Evolutionary conservation across 2,113 vertebrate species (phyloP).

Genomic region (Sorex fumeus): DNA sequence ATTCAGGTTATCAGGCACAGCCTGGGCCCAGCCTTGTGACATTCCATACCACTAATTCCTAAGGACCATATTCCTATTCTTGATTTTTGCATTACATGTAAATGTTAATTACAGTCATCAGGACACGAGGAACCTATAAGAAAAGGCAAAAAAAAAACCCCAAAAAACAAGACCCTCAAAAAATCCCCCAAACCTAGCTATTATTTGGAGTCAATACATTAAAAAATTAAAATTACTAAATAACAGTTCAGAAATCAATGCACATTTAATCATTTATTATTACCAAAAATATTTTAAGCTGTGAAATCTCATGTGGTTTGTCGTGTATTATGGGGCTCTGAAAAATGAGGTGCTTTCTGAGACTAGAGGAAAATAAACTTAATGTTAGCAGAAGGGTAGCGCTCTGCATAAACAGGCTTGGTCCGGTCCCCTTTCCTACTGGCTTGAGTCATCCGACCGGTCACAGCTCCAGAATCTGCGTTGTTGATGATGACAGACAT

Average conservation of each 20-base stretch:
- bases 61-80: no score
- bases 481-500: background rate
- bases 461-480: constrained; percentile 24
- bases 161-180: no score
- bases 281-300: background rate
- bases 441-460: background rate
- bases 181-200: background rate
- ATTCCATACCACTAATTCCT: no score
- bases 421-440: no score
- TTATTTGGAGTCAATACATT: background rate
- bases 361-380: background rate
- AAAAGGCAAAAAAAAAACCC: background rate
- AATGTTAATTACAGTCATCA: background rate
- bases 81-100: background rate
- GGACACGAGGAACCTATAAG: background rate
- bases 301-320: constrained; percentile 18
- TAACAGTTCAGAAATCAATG: constrained; percentile 26
- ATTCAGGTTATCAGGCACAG: no score
- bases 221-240: background rate
- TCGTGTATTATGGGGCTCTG: background rate
- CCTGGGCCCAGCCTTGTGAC: no score
- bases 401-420: background rate
- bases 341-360: background rate
- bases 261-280: background rate
- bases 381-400: background rate